Evolutionary conservation across 2,888 invertebrate species (phyloP), one percentile per base, ranked within the genome.

Genomic region (Brachylomia viminalis): DNA sequence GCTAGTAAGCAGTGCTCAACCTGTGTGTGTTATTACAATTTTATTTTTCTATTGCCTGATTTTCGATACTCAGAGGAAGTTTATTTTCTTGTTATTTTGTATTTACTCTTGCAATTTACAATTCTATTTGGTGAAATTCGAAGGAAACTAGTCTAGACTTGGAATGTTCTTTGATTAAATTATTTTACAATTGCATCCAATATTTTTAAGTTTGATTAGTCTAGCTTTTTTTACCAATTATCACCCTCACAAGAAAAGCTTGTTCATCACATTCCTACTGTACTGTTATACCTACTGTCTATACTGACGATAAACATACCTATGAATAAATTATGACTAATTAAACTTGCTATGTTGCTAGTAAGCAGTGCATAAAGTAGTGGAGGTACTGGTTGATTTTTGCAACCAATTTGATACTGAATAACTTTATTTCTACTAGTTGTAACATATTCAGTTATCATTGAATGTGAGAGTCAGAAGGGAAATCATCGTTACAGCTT

Each of bases 151-250:
- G 6, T 33, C 20, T 20, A 45, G 15, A 54, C 3, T n/a, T 59
- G 30, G 47, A 42, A 68, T 47, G 15, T 65, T 66, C 65, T 70
- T 61, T 20, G 76, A 79, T 54, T 0, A 33, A 82, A 79, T 54
- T 0, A 33, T 61, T 47, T 45, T 20, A 52, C 27, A n/a, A 71
- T 30, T 27, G n/a, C 10, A 54, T 49, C 0, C 13, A 27, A 56
- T 42, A 47, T 27, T 23, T 47, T 74, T 23, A 42, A 30, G 11
- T 33, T 38, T 72, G n/a, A 27, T 20, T 62, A 38, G 15, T 58
- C 7, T 27, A 30, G n/a, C 20, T 11, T 17, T 15, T 13, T 59
- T 15, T 23, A 42, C 27, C 23, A 66, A 56, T 56, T 45, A 20
- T 42, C 23, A 30, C 30, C 30, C 15, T 77, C 20, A 23, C 0